A percentile compares a stretch with the other conserved stretches of the same genome.
Evolutionary conservation across 2,888 invertebrate genomes (phyloP).

Genomic region (Gymnosoma rotundatum): DNA sequence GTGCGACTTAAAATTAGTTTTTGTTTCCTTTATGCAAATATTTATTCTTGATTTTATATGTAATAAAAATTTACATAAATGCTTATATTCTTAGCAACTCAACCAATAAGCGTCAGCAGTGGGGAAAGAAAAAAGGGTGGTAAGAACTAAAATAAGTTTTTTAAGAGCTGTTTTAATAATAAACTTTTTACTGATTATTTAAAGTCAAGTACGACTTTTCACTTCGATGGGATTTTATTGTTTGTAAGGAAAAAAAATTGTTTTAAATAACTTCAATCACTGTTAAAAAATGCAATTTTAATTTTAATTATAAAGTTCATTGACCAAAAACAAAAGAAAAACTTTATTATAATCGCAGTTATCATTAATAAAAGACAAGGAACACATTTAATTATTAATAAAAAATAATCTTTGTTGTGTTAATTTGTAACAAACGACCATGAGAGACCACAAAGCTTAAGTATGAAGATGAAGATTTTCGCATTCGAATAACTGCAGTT

Average conservation of each 20-base stretch:
- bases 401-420: too few species aligned
- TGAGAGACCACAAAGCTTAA: too few species aligned
- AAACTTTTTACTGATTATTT: slow-evolving; percentile 61
- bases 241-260: slow-evolving; percentile 14
- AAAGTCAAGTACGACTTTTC: slow-evolving; percentile 36
- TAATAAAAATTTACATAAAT: background rate
- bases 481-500: too few species aligned
- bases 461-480: too few species aligned
- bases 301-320: slow-evolving; percentile 58
- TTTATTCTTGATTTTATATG: background rate
- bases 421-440: too few species aligned
- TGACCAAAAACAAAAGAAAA: slow-evolving; percentile 45
- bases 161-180: slow-evolving; percentile 60
- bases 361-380: slow-evolving; percentile 9
- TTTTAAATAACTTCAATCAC: slow-evolving; percentile 46
- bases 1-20: background rate
- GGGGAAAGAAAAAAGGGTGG: background rate
- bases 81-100: slow-evolving; percentile 28
- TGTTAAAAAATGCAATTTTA: slow-evolving; percentile 25
- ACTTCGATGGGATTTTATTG: slow-evolving; percentile 32
- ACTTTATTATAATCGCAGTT: slow-evolving; percentile 29
- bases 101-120: background rate
- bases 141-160: slow-evolving; percentile 12
- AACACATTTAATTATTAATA: too few species aligned
- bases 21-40: slow-evolving; percentile 9